Evolutionary conservation across 2,113 vertebrate species (phyloP).

Genomic region (Poecilia latipinna): DNA sequence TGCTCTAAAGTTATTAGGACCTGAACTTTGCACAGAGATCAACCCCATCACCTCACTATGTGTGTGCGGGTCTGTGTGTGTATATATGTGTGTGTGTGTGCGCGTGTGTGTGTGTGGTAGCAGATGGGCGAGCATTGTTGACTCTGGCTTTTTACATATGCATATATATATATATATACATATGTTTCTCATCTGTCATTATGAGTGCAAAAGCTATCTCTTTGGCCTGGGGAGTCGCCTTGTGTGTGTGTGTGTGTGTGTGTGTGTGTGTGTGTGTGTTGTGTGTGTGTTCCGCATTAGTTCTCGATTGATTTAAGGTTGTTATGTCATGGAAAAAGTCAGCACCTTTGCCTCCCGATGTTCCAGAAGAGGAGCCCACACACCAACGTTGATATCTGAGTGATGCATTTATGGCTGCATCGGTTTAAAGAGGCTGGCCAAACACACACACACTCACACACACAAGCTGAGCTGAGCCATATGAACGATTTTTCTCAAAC

Average conservation of each 20-base stretch:
- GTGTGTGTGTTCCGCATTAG: background rate
- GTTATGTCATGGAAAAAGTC: slow-evolving; percentile 29
- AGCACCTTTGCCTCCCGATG: slow-evolving; percentile 1
- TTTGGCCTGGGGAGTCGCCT: too few relatives aligned
- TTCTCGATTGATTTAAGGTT: slow-evolving; percentile 25
- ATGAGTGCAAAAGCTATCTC: background rate
- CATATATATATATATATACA: too few relatives aligned
- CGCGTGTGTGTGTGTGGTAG: too few relatives aligned
- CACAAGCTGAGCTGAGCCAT: slow-evolving; percentile 23
- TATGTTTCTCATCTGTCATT: background rate
- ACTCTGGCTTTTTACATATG: too few relatives aligned
- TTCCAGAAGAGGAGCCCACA: slow-evolving; percentile 15
- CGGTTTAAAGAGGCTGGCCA: slow-evolving; percentile 21
- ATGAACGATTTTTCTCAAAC: slow-evolving; percentile 37
- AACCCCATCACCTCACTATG: background rate
- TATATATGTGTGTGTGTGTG: too few relatives aligned
- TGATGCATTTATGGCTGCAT: slow-evolving; percentile 31
- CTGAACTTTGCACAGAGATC: background rate
- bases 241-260: too few relatives aligned
- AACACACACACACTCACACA: slow-evolving; percentile 10
- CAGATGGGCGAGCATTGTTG: too few relatives aligned
- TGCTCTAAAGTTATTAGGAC: background rate
- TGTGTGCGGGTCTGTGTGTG: too few relatives aligned
- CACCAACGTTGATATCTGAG: slow-evolving; percentile 1
- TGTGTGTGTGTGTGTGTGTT: background rate